Conservation (phyloP, 1,140 invertebrate species). For the Cardiocondyla obscurior region DNA sequence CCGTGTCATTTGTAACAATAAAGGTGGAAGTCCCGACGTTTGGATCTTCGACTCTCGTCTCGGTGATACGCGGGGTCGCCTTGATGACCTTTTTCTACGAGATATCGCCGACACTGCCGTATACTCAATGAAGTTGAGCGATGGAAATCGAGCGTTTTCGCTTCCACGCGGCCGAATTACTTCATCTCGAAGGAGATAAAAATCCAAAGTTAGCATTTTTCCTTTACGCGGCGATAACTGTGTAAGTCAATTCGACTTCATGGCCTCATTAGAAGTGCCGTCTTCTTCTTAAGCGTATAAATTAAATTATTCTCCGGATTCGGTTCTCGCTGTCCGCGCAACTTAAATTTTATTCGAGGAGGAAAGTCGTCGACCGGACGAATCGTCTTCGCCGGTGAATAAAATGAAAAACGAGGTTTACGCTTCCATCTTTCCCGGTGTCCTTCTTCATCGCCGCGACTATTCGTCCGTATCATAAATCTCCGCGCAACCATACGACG, state of each 20-base stretch:
- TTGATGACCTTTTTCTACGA: conserved; percentile 33
- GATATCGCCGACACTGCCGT: conserved; percentile 15
- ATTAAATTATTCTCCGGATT: neutral
- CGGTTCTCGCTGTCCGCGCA: neutral
- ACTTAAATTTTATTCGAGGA: conserved; percentile 9
- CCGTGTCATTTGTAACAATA: conserved; percentile 75
- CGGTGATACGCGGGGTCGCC: conserved; percentile 52
- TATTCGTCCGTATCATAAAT: conserved; percentile 61
- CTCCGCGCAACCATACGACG: conserved; percentile 31
- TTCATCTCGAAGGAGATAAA: neutral
- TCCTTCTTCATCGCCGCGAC: conserved; percentile 10
- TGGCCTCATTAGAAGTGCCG: neutral
- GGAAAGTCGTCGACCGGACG: conserved; percentile 23
- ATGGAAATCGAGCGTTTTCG: conserved; percentile 41
- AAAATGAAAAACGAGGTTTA: conserved; percentile 27
- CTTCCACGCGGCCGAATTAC: neutral
- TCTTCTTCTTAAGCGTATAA: conserved; percentile 1
- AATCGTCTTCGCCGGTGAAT: conserved; percentile 11
- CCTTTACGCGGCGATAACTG: neutral
- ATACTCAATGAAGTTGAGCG: conserved; percentile 60
- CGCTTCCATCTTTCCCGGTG: conserved; percentile 13
- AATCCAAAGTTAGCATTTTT: neutral
- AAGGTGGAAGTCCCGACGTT: conserved; percentile 70
- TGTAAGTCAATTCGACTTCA: neutral
- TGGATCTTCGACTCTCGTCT: conserved; percentile 53